Base-by-base conservation (phyloP, 2,113 vertebrate species). In the Oreochromis spilurus region DNA sequence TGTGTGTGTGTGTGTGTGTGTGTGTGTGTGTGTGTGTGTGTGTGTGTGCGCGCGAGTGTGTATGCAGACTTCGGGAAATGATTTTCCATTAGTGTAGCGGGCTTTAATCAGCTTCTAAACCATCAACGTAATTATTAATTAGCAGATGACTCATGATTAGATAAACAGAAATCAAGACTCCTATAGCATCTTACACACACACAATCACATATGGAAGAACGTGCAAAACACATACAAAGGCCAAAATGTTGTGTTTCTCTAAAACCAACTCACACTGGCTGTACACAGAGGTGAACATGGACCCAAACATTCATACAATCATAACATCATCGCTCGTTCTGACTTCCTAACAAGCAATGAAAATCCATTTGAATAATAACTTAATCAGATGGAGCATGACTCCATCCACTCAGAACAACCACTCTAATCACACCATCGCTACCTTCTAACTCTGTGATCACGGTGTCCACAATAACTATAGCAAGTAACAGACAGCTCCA, bases 391-490 rank as follows among this genome's bases (percentile, higher is more conserved):
- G 5, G 24, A 91, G 81, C 43, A 58, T 79, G 21, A 88, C 79
- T 82, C 83, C 90, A 94, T 94, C 72, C 54, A 92, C 93, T 92
- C 82, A 91, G 75, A 87, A 31, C 13, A 14, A 50, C 60, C 38
- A 14, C 26, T 83, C 75, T 92, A 89, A 92, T 92, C 67, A 92
- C 60, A 55, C 52, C 54, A 83, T 57, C 24, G 31, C 82, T 72
- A 80, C 77, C 57, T 83, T 55, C 86, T 52, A 58, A 77, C 57
- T 62, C 62, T 78, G 60, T 65, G 53, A 84, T 87, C 57, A 52
- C 24, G 19, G 10, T 65, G 24, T 43, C 84, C 77, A 36, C 31
- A 86, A 79, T 26, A 60, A 85, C 38, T 9, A 31, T 7, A 60
- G 75, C 53, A 16, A 82, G 62, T 40, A 79, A 77, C 12, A 67